These are phyloP conservation scores for Xylocampa areola DNA, from an alignment of 2,888 invertebrate species.

Conservation along the genomic window DNA sequence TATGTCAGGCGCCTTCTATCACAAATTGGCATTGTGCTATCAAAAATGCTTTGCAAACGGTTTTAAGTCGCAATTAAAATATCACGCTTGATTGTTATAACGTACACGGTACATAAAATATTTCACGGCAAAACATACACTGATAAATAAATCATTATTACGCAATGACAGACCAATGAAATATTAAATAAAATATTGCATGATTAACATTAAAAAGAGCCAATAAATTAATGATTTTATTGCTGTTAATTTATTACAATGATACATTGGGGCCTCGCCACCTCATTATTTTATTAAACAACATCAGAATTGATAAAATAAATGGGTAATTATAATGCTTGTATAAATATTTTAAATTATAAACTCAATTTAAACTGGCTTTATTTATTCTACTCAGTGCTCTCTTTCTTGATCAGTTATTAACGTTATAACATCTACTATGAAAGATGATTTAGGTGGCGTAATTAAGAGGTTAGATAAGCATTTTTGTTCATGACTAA, in stretches of 20 bases:
- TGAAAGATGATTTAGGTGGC: no score
- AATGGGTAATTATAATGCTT: no score
- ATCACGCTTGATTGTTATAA: no score
- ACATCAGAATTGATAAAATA: slow-evolving; percentile 22
- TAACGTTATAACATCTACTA: no score
- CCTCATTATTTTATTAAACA: slow-evolving; percentile 41
- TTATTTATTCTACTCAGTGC: no score
- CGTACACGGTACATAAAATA: neutral
- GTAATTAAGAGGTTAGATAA: no score
- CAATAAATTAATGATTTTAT: slow-evolving; percentile 50
- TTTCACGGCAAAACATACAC: slow-evolving; percentile 11
- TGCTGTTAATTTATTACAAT: slow-evolving; percentile 46
- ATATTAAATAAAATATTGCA: slow-evolving; percentile 36
- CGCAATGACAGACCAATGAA: slow-evolving; percentile 29
- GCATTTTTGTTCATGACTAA: no score
- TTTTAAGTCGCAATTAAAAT: no score
- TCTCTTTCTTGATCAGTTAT: no score
- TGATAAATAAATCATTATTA: slow-evolving; percentile 39
- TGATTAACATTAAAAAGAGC: slow-evolving; percentile 35
- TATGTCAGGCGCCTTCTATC: no score
- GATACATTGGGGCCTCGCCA: slow-evolving; percentile 30
- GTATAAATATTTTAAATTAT: neutral
- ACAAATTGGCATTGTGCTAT: no score
- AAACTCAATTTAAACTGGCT: neutral
- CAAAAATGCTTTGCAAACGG: no score